Conservation (phyloP, 2,888 invertebrate species). For the Drosophila robusta region DNA sequence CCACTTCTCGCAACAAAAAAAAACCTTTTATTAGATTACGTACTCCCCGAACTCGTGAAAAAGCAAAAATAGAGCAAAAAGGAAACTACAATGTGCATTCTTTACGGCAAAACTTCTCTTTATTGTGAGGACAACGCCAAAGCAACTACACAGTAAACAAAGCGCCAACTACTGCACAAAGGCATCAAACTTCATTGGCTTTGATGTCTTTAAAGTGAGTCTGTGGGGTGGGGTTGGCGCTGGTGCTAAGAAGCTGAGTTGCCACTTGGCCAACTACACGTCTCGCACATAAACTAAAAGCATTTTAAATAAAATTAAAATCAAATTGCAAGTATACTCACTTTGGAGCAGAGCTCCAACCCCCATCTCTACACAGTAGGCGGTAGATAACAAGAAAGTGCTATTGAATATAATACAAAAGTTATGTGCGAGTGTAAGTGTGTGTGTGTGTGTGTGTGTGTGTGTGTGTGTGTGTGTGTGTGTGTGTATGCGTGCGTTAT, state of each 20-base stretch:
- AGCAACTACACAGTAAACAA: conserved; percentile 28
- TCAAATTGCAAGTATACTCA: conserved; percentile 60
- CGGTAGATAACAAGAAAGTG: conserved; percentile 63
- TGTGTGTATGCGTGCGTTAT: conserved; percentile 18
- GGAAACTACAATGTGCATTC: neutral
- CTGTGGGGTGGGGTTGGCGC: neutral
- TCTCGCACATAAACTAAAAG: conserved; percentile 64
- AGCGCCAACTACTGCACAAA: conserved; percentile 45
- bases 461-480: conserved; percentile 11
- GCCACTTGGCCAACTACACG: conserved; percentile 18
- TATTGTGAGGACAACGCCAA: conserved; percentile 6
- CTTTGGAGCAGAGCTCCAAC: neutral
- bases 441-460: conserved; percentile 12
- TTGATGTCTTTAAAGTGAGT: conserved; percentile 40
- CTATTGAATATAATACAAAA: conserved; percentile 58
- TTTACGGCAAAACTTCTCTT: conserved; percentile 18
- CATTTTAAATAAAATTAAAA: conserved; percentile 80
- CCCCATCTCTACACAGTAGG: neutral
- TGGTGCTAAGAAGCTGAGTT: neutral
- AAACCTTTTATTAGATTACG: conserved; percentile 25
- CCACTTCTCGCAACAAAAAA: neutral
- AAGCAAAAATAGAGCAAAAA: neutral
- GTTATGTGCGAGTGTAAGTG: conserved; percentile 17
- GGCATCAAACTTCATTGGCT: conserved; percentile 63
- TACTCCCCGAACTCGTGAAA: neutral